phyloP scores from a whole-genome alignment of 92 coral and sea anemone species.

The Porites rus region DNA sequence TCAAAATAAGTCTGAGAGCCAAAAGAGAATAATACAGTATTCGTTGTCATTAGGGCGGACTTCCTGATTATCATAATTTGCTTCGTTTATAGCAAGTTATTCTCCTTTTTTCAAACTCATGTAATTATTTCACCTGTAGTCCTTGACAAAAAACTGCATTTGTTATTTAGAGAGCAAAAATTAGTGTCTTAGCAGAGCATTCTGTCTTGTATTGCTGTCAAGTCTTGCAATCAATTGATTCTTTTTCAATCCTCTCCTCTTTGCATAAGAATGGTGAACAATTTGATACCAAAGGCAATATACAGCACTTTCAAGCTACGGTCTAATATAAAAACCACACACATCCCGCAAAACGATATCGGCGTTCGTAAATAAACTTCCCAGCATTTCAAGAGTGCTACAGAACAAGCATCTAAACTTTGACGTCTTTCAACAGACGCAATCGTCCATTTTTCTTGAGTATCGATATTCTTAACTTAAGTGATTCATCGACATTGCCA shows the following conservation, averaged over 20 bases:
- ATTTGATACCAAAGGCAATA: conserved; percentile 13
- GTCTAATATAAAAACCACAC: conserved; percentile 18
- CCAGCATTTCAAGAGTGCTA: conserved; percentile 2
- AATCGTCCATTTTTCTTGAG: neutral
- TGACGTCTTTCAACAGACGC: neutral
- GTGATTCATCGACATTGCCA: neutral
- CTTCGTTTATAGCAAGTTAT: neutral
- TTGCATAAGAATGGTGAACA: conserved; percentile 35
- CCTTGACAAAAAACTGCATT: no score
- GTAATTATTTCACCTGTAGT: neutral
- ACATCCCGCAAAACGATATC: neutral
- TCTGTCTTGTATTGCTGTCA: neutral
- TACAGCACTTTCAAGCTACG: neutral
- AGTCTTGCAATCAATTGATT: conserved; percentile 11
- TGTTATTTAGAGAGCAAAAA: neutral
- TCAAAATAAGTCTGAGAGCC: neutral
- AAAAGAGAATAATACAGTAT: neutral
- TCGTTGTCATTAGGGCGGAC: conserved; percentile 9
- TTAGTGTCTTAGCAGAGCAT: neutral
- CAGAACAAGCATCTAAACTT: neutral
- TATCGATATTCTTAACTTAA: no score
- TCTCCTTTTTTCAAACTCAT: neutral
- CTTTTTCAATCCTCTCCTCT: conserved; percentile 7
- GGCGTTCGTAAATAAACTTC: neutral
- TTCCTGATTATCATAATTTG: conserved; percentile 1